Conservation (phyloP, 2,888 invertebrate genomes). For the Drosophila falleni region DNA sequence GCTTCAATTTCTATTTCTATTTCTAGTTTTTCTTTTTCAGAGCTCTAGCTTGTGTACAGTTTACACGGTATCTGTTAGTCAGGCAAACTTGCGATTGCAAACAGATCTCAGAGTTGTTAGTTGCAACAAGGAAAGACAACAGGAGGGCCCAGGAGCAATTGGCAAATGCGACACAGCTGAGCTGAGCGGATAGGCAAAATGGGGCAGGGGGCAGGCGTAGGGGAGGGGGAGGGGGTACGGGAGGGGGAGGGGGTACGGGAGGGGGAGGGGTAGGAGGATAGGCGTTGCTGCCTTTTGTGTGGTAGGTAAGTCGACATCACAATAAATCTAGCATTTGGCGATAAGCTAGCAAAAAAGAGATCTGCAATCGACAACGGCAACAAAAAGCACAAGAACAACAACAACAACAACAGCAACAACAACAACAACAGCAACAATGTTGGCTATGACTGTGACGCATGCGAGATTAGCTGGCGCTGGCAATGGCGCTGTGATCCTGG, state of each 20-base stretch:
- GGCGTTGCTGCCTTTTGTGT: slow-evolving; percentile 21
- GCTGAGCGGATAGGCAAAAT: slow-evolving; percentile 49
- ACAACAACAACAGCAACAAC: slow-evolving; percentile 12
- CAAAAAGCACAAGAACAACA: slow-evolving; percentile 17
- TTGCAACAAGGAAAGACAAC: slow-evolving; percentile 25
- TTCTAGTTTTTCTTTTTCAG: neutral
- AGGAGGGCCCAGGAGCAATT: slow-evolving; percentile 39
- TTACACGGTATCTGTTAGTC: neutral
- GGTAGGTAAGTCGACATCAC: slow-evolving; percentile 71
- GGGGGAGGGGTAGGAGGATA: neutral
- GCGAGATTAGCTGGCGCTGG: slow-evolving; percentile 76
- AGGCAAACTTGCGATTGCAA: too few relatives aligned
- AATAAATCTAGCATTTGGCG: slow-evolving; percentile 71
- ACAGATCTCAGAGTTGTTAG: neutral
- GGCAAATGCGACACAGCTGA: slow-evolving; percentile 62
- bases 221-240: too few relatives aligned
- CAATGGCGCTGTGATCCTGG: slow-evolving; percentile 77
- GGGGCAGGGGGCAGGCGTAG: neutral
- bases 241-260: too few relatives aligned
- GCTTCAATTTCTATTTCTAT: neutral
- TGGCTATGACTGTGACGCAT: slow-evolving; percentile 78
- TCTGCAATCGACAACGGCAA: slow-evolving; percentile 48
- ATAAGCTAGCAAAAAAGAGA: slow-evolving; percentile 60
- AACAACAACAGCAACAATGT: slow-evolving; percentile 17
- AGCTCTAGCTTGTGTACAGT: neutral